Conservation (phyloP, 2,888 invertebrate species). For the Gymnocheta viridis region DNA sequence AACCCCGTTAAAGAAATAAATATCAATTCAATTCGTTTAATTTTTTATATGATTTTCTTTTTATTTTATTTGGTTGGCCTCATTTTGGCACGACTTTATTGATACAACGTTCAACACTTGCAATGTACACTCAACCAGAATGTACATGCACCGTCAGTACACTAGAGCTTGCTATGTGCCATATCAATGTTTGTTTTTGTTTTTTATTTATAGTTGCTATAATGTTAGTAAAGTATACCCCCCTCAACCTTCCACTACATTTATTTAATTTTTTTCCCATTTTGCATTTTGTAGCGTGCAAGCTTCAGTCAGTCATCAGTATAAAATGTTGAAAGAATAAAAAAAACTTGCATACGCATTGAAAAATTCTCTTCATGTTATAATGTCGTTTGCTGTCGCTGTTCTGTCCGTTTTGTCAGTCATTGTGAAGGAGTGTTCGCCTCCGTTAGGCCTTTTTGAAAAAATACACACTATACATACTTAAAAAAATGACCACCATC, state of each 20-base stretch:
- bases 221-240: not conserved
- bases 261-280: conserved; percentile 29
- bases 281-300: conserved; percentile 64
- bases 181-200: conserved; percentile 25
- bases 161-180: not conserved
- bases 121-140: conserved; percentile 14
- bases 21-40: conserved; percentile 40
- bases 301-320: conserved; percentile 48
- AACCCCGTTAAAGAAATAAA: conserved; percentile 55
- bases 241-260: not conserved
- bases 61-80: conserved; percentile 62
- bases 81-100: conserved; percentile 67
- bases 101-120: conserved; percentile 58
- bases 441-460: conserved; percentile 57
- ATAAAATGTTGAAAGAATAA: conserved; percentile 24
- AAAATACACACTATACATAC: conserved; percentile 6
- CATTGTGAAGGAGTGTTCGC: conserved; percentile 58
- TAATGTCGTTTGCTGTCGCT: conserved; percentile 50
- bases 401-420: conserved; percentile 52
- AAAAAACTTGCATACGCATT: not conserved
- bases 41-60: conserved; percentile 24
- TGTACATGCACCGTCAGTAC: not conserved
- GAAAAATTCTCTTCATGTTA: conserved; percentile 54
- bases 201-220: conserved; percentile 13
- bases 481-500: conserved; percentile 16